These are phyloP conservation scores for Oryzias sinensis DNA, from an alignment of 2,797 vertebrate species.

Conservation along the genomic window DNA sequence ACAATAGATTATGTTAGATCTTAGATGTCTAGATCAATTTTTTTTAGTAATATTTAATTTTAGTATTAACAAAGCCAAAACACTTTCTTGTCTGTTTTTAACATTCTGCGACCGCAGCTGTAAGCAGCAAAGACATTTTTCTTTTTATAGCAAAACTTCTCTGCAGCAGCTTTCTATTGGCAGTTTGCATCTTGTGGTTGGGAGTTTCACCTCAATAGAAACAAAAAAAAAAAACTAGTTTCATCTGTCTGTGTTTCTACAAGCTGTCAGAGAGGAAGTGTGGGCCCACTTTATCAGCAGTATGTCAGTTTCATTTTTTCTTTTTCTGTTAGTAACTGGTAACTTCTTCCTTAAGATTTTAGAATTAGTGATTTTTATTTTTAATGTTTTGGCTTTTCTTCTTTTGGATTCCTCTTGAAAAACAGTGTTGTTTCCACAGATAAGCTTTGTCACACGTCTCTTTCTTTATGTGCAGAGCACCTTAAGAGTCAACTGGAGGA, in stretches of 20 bases:
- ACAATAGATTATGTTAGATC: no score
- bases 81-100: neutral
- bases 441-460: neutral
- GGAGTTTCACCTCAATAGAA: conserved; percentile 5
- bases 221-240: neutral
- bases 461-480: conserved; percentile 74
- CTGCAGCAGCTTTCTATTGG: conserved; percentile 4
- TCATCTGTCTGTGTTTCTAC: conserved; percentile 6
- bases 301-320: conserved; percentile 19
- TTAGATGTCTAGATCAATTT: neutral
- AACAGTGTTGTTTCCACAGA: neutral
- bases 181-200: neutral
- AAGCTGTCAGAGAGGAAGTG: conserved; percentile 19
- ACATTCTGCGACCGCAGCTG: neutral
- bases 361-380: neutral
- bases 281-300: conserved; percentile 27
- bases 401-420: neutral
- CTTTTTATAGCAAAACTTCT: conserved; percentile 8
- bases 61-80: conserved; percentile 1
- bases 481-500: conserved; percentile 83
- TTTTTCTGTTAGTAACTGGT: neutral
- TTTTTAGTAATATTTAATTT: neutral
- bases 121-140: neutral
- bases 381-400: neutral
- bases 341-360: neutral